These are phyloP conservation scores for Orthosia gothica DNA, from an alignment of 2,888 invertebrate genomes.

Conservation along the genomic window DNA sequence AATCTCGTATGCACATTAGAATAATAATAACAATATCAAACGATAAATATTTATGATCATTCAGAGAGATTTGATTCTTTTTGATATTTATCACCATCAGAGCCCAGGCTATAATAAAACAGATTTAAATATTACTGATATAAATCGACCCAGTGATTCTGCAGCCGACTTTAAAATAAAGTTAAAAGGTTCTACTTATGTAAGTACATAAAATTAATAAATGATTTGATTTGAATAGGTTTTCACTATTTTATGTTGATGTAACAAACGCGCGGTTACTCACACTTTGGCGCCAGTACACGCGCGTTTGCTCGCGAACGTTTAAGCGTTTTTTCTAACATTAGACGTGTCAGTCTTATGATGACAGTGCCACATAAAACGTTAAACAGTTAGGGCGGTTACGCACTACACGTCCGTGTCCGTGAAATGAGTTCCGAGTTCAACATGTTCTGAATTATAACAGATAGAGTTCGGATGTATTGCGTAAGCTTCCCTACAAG, in stretches of 20 bases:
- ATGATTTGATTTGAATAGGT: conserved; percentile 1
- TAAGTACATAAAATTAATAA: conserved; percentile 7
- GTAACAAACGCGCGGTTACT: background rate
- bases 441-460: too few relatives aligned
- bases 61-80: conserved; percentile 1
- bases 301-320: conserved; percentile 12
- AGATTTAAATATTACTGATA: background rate
- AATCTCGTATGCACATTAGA: background rate
- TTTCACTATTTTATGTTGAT: background rate
- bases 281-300: background rate
- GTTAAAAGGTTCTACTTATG: conserved; percentile 1
- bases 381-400: background rate
- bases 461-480: too few relatives aligned
- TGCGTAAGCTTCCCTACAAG: too few relatives aligned
- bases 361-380: conserved; percentile 6
- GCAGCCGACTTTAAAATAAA: conserved; percentile 19
- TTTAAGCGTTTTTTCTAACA: background rate
- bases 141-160: conserved; percentile 2
- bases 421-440: too few relatives aligned
- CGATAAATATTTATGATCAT: background rate
- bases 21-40: conserved; percentile 6
- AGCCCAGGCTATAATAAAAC: background rate
- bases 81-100: background rate
- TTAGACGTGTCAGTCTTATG: background rate
- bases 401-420: too few relatives aligned